A percentile compares a stretch with the other conserved stretches of the same genome.
Conservation (phyloP, 2,888 invertebrate genomes). For the Cantharis nigra region DNA sequence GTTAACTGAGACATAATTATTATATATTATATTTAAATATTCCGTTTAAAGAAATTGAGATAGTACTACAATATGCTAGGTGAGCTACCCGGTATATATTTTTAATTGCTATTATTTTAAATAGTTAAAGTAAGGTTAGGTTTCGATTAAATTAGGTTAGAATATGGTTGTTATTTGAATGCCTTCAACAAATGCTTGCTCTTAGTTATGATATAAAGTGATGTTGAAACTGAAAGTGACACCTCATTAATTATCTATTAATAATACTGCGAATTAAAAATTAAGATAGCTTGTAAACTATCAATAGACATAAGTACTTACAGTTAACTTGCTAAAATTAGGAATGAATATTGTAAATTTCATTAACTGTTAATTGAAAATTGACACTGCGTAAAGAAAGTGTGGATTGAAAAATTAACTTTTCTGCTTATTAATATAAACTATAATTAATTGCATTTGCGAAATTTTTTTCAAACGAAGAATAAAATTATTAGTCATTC, state of each 20-base stretch:
- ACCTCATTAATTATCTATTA: background rate
- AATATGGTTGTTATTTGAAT: background rate
- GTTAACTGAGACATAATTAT: background rate
- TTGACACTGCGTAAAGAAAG: background rate
- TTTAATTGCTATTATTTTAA: too few relatives aligned
- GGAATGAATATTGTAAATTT: background rate
- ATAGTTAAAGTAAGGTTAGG: background rate
- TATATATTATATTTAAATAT: background rate
- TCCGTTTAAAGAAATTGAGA: background rate
- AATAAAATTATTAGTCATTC: background rate
- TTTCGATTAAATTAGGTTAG: background rate
- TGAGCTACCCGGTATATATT: too few relatives aligned
- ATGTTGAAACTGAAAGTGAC: background rate
- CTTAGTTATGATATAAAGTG: background rate
- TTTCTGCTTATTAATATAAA: background rate
- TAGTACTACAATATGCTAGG: background rate
- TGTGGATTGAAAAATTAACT: background rate
- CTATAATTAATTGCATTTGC: background rate
- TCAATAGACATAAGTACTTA: background rate
- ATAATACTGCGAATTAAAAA: background rate
- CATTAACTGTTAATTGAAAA: background rate
- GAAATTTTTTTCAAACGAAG: background rate
- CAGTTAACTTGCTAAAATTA: background rate
- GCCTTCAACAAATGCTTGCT: background rate
- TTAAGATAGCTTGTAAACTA: background rate